These are phyloP conservation scores for Aplodontia rufa DNA, from an alignment of 2,113 vertebrate species.

Conservation along the genomic window DNA sequence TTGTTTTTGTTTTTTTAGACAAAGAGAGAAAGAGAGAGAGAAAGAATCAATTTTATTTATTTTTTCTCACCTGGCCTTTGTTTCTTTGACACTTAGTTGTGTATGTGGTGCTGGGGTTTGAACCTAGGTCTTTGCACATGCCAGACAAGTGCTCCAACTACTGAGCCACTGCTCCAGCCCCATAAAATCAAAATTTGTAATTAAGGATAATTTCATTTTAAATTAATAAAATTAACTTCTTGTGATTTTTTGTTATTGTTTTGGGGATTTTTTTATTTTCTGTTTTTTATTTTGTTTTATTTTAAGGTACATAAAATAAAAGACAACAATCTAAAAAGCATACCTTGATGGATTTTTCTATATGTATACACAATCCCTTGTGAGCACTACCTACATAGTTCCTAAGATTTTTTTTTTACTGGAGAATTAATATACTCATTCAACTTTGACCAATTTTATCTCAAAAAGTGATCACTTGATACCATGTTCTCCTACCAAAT, in stretches of 20 bases:
- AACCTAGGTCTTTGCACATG: too few species aligned
- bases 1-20: too few species aligned
- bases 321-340: not conserved
- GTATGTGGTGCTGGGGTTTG: too few species aligned
- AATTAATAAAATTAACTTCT: not conserved
- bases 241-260: not conserved
- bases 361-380: not conserved
- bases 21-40: too few species aligned
- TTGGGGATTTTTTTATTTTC: too few species aligned
- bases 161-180: too few species aligned
- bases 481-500: conserved; percentile 1
- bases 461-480: not conserved
- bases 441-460: not conserved
- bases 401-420: not conserved
- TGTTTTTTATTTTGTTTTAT: too few species aligned
- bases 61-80: too few species aligned
- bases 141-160: too few species aligned
- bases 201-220: not conserved
- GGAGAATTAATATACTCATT: not conserved
- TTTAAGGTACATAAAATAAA: not conserved
- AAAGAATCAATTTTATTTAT: too few species aligned
- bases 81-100: too few species aligned
- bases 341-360: not conserved
- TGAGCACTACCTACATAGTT: not conserved
- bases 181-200: too few species aligned